A percentile compares a stretch with the other conserved stretches of the same genome.
Conservation (phyloP, 2,113 vertebrate genomes). For the Pseudopipra pipra region DNA sequence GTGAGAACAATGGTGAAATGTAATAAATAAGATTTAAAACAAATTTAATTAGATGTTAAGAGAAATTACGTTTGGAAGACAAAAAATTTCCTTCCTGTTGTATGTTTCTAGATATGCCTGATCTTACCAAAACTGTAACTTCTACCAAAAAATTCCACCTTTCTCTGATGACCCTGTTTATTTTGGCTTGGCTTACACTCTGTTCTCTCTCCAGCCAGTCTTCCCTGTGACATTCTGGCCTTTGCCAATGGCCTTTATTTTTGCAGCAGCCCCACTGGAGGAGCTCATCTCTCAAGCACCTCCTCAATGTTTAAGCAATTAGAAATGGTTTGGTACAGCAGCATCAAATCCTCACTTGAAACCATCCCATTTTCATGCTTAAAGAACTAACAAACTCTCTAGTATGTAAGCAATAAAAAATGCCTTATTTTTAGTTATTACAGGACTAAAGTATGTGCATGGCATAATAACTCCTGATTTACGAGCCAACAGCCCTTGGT, state of each 20-base stretch:
- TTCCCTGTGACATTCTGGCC: neutral
- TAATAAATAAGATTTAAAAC: accelerated
- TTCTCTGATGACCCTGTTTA: neutral
- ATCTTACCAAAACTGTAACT: neutral
- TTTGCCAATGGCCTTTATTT: neutral
- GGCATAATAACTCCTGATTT: neutral
- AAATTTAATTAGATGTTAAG: neutral
- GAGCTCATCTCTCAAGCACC: neutral
- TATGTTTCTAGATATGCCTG: neutral
- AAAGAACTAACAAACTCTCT: neutral
- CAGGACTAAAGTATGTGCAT: neutral
- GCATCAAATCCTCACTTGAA: slow-evolving; percentile 25
- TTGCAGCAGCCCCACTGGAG: neutral
- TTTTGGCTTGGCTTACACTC: neutral
- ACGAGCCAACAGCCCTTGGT: neutral
- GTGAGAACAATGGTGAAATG: neutral
- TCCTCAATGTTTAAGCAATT: neutral
- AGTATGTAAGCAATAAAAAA: neutral
- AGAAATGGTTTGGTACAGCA: neutral
- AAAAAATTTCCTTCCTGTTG: neutral
- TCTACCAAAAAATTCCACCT: neutral
- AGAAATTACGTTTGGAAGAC: neutral
- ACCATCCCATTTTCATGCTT: neutral
- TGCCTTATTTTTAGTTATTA: neutral
- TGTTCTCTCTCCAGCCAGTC: neutral